Percentiles rank a stretch among this genome's conserved stretches.
phyloP scores from a whole-genome alignment of 2,113 vertebrate species.

The Cyanistes caeruleus region DNA sequence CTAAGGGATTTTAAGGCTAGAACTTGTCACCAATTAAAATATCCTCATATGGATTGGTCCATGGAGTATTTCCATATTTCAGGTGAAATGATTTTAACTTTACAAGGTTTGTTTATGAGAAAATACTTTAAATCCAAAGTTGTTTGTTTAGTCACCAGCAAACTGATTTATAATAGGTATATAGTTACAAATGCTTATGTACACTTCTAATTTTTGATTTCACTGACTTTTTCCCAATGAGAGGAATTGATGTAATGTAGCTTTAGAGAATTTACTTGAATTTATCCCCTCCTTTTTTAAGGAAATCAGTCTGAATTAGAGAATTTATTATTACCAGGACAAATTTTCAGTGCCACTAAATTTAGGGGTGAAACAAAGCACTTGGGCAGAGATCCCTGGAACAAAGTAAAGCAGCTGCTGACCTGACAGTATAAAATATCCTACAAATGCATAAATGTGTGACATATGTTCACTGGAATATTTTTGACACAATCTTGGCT shows the following conservation, averaged over 20 bases:
- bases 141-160: not conserved
- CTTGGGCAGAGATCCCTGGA: slow-evolving; percentile 4
- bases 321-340: not conserved
- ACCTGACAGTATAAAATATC: not conserved
- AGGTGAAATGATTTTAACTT: not conserved
- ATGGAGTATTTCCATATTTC: not conserved
- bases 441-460: slow-evolving; percentile 8
- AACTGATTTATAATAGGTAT: not conserved
- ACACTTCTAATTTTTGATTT: not conserved
- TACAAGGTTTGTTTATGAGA: not conserved
- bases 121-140: not conserved
- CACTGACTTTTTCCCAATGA: not conserved
- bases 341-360: not conserved
- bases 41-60: not conserved
- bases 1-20: not conserved
- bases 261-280: not conserved
- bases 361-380: not conserved
- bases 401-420: slow-evolving; percentile 42
- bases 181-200: not conserved
- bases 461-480: slow-evolving; percentile 36
- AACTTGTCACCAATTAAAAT: not conserved
- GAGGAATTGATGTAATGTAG: not conserved
- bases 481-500: slow-evolving; percentile 24
- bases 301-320: not conserved
- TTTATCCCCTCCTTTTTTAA: not conserved